Percentiles rank a stretch among this genome's conserved stretches.
phyloP scores from a whole-genome alignment of 2,797 vertebrate genomes.

The Lycodopsis pacificus region DNA sequence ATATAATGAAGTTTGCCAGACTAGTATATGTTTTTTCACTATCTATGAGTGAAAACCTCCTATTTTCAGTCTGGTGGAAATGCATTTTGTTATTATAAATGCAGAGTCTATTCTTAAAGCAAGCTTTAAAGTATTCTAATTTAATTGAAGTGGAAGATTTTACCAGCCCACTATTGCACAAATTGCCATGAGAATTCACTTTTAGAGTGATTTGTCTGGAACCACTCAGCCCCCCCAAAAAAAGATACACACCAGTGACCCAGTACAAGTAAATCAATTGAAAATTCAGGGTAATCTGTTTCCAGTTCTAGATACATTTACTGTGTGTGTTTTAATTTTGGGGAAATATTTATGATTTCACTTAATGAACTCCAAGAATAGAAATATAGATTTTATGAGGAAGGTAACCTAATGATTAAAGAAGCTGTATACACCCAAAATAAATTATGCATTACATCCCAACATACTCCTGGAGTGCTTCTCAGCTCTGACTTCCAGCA shows the following conservation, averaged over 20 bases:
- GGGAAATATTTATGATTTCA: background rate
- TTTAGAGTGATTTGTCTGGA: slow-evolving; percentile 25
- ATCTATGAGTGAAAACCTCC: slow-evolving; percentile 31
- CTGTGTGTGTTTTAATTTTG: background rate
- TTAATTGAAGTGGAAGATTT: no score
- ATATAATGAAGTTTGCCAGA: slow-evolving; percentile 24
- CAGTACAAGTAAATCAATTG: background rate
- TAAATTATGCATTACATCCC: background rate
- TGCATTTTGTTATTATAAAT: slow-evolving; percentile 40
- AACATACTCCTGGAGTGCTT: background rate
- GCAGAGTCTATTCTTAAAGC: no score
- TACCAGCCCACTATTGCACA: background rate
- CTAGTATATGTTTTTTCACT: slow-evolving; percentile 24
- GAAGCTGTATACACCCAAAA: background rate
- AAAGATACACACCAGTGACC: slow-evolving; percentile 9
- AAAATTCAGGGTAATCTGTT: background rate
- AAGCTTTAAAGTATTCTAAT: no score
- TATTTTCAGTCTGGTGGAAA: slow-evolving; percentile 27
- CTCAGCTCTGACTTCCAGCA: background rate
- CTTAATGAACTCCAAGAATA: background rate
- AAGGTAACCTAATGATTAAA: background rate
- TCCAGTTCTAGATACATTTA: background rate
- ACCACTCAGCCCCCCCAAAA: background rate
- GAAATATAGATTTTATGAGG: background rate
- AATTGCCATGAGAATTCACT: slow-evolving; percentile 29